These are phyloP conservation scores for Ischnus inquisitorius DNA, from an alignment of 2,888 invertebrate species.

Conservation along the genomic window DNA sequence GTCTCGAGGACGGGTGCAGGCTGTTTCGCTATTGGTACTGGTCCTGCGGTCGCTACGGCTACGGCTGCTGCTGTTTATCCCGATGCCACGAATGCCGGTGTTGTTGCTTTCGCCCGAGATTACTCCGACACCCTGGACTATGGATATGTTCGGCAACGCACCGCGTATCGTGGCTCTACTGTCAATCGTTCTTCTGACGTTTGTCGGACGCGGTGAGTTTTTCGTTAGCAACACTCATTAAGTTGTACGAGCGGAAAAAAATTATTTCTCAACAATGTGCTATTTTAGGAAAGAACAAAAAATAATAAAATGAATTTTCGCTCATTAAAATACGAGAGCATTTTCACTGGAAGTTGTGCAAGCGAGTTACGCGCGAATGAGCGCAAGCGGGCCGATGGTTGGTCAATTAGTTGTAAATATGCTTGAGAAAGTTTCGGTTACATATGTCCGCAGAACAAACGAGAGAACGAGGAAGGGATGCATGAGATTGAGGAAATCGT, in stretches of 20 bases:
- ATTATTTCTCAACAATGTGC: not conserved
- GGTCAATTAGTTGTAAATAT: too few relatives aligned
- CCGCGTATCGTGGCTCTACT: conserved; percentile 71
- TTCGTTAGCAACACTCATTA: not conserved
- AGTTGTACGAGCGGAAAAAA: not conserved
- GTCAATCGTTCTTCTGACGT: conserved; percentile 77
- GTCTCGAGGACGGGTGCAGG: conserved; percentile 66
- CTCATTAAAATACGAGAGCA: too few relatives aligned
- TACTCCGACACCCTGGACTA: conserved; percentile 56
- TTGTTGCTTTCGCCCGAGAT: conserved; percentile 61
- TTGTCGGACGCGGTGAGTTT: conserved; percentile 74
- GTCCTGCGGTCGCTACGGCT: conserved; percentile 66
- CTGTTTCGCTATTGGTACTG: conserved; percentile 58
- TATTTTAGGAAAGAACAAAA: too few relatives aligned
- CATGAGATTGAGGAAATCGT: too few relatives aligned
- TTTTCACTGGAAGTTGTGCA: too few relatives aligned
- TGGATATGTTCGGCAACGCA: conserved; percentile 68
- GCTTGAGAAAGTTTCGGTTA: too few relatives aligned
- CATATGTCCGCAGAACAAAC: too few relatives aligned
- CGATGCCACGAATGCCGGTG: conserved; percentile 50
- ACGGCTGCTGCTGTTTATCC: conserved; percentile 54
- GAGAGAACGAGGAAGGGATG: too few relatives aligned
- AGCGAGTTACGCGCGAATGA: too few relatives aligned
- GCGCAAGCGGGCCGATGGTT: too few relatives aligned
- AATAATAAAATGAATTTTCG: too few relatives aligned